Base-by-base conservation (phyloP, 2,888 invertebrate species). In the Hyposoter dolosus region DNA sequence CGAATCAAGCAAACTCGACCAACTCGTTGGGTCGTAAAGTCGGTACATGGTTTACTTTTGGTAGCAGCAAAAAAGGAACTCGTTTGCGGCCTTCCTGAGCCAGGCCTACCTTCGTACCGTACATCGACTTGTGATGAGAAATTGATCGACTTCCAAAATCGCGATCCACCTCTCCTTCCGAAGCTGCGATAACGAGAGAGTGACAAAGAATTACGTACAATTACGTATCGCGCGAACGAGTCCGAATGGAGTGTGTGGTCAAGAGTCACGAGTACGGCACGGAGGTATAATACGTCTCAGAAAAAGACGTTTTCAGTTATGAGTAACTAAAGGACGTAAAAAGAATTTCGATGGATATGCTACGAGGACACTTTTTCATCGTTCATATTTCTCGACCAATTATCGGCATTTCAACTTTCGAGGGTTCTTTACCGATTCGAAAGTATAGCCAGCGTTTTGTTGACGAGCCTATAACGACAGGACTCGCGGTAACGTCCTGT, bases 1-100 rank as follows among this genome's bases (percentile, higher is more conserved):
- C 95, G 77, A 92, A 92, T 86, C 92, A 94, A 56, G 94, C 94
- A 77, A 91, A 91, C 19, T 93, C 94, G 35, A 93, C 94, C 2
- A 93, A 94, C 86, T 95, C 95, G 32, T 90, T 95, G 88, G 95
- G 95, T 66, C 94, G 95, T 60, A 95, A 95, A 91, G 95, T 95
- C 86, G 95, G 95, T 78, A 95, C 95, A 23, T 95, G 95, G 95
- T 95, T 95, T 89, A 95, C 94, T 69, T 95, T 95, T 89, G 95
- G 95, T 72, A 95, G 95, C 89, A 95, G 94, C 91, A 95, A 95
- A 90, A 95, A 95, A 90, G 91, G 89, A n/a, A 93, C 94, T 40
- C 93, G 95, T 75, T 80, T 89, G 47, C 78, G 86, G 56, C 85
- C 88, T 50, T 88, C 88, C 92, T 94, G 95, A 95, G 95, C 95